Evolutionary conservation across 2,888 invertebrate genomes (phyloP).

Genomic region (Crematogaster levior): DNA sequence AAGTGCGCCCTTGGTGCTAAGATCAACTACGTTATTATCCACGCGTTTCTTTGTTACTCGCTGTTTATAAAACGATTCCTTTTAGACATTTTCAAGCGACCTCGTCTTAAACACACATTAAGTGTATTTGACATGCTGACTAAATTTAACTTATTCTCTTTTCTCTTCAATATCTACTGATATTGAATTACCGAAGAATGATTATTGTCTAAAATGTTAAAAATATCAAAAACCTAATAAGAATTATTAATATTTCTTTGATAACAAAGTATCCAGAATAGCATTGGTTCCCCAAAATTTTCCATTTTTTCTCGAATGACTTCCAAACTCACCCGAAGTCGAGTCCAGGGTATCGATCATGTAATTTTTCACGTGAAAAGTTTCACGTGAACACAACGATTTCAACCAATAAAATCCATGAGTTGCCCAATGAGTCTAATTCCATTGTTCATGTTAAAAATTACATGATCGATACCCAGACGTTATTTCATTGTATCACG

Average conservation of each 20-base stretch:
- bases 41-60: slow-evolving; percentile 45
- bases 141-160: neutral
- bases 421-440: too few species aligned
- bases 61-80: neutral
- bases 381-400: too few species aligned
- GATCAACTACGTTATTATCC: slow-evolving; percentile 62
- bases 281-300: neutral
- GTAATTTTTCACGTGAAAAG: too few species aligned
- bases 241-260: neutral
- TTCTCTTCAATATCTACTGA: neutral
- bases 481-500: too few species aligned
- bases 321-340: neutral
- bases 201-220: neutral
- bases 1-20: slow-evolving; percentile 60
- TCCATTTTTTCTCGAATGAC: neutral
- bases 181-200: slow-evolving; percentile 11
- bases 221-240: neutral
- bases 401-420: too few species aligned
- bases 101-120: neutral
- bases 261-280: neutral
- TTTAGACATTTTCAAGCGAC: neutral
- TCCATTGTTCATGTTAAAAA: too few species aligned
- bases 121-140: neutral
- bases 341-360: too few species aligned
- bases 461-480: too few species aligned